Evolutionary conservation across 92 coral and sea anemone species (phyloP), one percentile per base, ranked within the genome.

Genomic region (Chrysogorgia sp.): DNA sequence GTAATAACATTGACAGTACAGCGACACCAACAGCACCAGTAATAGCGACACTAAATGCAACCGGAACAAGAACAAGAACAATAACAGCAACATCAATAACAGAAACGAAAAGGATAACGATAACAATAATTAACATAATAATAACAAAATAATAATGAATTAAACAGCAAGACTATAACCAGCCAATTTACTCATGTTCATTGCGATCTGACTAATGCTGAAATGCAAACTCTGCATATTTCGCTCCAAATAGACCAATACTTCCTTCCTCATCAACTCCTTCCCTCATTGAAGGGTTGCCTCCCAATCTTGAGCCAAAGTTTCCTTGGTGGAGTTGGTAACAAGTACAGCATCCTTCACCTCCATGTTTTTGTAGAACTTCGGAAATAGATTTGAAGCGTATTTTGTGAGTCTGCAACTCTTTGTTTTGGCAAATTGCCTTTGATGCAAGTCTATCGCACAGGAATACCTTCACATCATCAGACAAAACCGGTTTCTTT

Each of bases 151-250:
- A 37, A 4, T 37, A 37, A 4, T 4, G 43, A 37, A 4, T 37
- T n/a, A n/a, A n/a, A n/a, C n/a, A n/a, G n/a, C n/a, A n/a, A n/a
- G n/a, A n/a, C 48, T 32, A n/a, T n/a, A 30, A 26, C 71, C 71
- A 20, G 71, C 49, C 48, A 64, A 23, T 28, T 79, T 34, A 63
- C 66, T 79, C 64, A 66, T 79, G 25, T 79, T 49, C 9, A 40
- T 24, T 17, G 49, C 65, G 63, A 79, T 32, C 64, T 65, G 84
- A 13, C 37, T 58, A 31, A 76, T 9, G 20, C 40, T 56, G 47
- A 30, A 76, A 43, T 76, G 74, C 23, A 34, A 32, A 76, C 47
- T 59, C n/a, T 76, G 52, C 69, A 76, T 57, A 29, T 19, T 76
- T 40, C 71, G 52, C 35, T 76, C 68, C 68, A 76, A 37, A 21